These are phyloP conservation scores for Alectura lathami DNA, from an alignment of 2,113 vertebrate species.

Conservation along the genomic window DNA sequence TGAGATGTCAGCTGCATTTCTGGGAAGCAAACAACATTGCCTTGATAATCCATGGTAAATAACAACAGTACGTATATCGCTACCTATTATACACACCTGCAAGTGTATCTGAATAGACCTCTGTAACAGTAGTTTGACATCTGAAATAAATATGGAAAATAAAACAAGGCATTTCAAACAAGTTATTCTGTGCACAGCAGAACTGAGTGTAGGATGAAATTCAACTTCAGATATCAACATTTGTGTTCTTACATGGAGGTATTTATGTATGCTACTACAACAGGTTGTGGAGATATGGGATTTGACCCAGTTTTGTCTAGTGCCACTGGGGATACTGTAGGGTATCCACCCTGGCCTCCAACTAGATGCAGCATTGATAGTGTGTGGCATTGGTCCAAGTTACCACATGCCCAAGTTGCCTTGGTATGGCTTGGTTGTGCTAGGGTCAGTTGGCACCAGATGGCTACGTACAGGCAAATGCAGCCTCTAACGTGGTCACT, in stretches of 20 bases:
- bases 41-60: constrained; percentile 42
- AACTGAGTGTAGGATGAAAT: neutral
- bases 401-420: neutral
- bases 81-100: neutral
- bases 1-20: constrained; percentile 43
- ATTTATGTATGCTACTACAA: neutral
- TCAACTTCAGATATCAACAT: neutral
- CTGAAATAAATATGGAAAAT: neutral
- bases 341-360: neutral
- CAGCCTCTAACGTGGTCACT: rapidly evolving
- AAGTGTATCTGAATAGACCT: neutral
- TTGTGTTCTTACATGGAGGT: rapidly evolving
- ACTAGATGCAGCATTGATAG: neutral
- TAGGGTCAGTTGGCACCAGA: neutral
- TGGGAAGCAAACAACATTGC: constrained; percentile 2
- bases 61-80: neutral
- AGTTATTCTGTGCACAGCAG: neutral
- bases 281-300: neutral
- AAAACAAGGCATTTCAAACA: neutral
- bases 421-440: neutral
- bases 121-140: neutral
- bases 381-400: neutral
- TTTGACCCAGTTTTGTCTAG: neutral
- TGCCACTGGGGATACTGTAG: neutral
- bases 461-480: neutral